These are phyloP conservation scores for Tethya wilhelma DNA, from an alignment of 37 sponge, comb jelly and placozoan species.

Conservation along the genomic window DNA sequence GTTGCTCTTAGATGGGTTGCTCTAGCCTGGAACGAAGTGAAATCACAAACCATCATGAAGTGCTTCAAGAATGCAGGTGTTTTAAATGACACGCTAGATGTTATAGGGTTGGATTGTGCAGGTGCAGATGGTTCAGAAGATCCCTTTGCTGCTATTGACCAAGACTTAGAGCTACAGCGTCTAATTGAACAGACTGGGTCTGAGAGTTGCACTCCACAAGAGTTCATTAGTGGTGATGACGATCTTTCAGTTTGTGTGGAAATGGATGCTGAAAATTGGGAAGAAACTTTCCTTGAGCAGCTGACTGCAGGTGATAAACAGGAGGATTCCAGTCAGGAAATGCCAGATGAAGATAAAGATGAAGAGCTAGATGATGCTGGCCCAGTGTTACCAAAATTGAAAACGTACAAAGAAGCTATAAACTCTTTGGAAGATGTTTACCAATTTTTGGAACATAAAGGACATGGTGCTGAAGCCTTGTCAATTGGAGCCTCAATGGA, in stretches of 20 bases:
- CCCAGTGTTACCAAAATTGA: too few relatives aligned
- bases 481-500: too few relatives aligned
- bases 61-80: constrained; percentile 73
- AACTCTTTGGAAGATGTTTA: too few relatives aligned
- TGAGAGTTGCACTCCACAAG: not conserved
- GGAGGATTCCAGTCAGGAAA: not conserved
- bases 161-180: too few relatives aligned
- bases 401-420: too few relatives aligned
- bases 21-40: constrained; percentile 55
- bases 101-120: not conserved
- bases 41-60: constrained; percentile 47
- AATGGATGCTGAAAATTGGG: not conserved
- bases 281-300: too few relatives aligned
- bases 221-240: not conserved
- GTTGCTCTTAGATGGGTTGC: constrained; percentile 64
- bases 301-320: not conserved
- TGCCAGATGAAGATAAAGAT: not conserved
- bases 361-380: too few relatives aligned
- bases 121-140: too few relatives aligned
- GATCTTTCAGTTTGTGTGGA: too few relatives aligned
- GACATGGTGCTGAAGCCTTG: too few relatives aligned
- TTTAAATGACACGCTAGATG: not conserved
- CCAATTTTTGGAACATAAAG: too few relatives aligned
- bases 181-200: not conserved
- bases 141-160: too few relatives aligned